Percentiles rank a stretch among this genome's conserved stretches.
These are phyloP conservation scores for Lepidocolaptes lacrymiger DNA, from an alignment of 2,797 vertebrate genomes.

Conservation along the genomic window DNA sequence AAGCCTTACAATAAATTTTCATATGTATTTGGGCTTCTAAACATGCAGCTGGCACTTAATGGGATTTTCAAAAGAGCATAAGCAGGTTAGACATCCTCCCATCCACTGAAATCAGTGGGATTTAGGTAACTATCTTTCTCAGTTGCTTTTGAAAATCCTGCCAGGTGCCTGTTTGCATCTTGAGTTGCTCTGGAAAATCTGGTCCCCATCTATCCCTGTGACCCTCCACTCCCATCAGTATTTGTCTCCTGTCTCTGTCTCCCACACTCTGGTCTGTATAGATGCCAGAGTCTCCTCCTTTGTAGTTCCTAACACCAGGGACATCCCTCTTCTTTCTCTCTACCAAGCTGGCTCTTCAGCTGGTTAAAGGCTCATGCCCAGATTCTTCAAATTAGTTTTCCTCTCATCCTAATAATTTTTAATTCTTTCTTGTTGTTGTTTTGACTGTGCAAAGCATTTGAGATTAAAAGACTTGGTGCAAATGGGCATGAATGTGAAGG, in stretches of 20 bases:
- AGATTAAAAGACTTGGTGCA: background rate
- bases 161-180: constrained; percentile 19
- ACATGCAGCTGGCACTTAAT: constrained; percentile 34
- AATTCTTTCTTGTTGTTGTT: background rate
- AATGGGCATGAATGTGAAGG: background rate
- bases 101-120: background rate
- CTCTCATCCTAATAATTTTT: constrained; percentile 1
- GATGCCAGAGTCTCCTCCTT: constrained; percentile 10
- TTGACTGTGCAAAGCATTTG: background rate
- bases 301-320: constrained; percentile 18
- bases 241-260: background rate
- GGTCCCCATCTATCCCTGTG: background rate
- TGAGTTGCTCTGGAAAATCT: constrained; percentile 36
- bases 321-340: constrained; percentile 3
- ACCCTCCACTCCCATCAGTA: background rate
- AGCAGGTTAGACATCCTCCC: constrained; percentile 37
- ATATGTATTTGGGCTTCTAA: background rate
- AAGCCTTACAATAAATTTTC: background rate
- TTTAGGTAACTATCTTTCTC: constrained; percentile 16
- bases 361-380: constrained; percentile 9
- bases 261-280: background rate
- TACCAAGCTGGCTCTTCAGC: background rate
- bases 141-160: constrained; percentile 20
- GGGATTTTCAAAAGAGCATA: constrained; percentile 56
- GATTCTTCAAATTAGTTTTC: constrained; percentile 22